Base-by-base conservation (phyloP, 2,113 vertebrate species). In the Lota lota region DNA sequence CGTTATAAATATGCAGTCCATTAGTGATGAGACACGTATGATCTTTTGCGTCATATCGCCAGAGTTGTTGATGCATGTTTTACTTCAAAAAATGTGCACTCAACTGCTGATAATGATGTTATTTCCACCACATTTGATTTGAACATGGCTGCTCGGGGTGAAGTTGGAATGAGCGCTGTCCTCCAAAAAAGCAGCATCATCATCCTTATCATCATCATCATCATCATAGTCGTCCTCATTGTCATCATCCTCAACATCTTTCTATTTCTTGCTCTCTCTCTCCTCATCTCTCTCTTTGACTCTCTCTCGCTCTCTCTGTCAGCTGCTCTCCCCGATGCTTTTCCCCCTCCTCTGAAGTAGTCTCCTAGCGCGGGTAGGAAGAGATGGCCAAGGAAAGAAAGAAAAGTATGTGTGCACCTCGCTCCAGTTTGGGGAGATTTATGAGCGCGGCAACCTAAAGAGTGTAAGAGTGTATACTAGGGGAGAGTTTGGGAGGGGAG, bases 401-500 rank as follows among this genome's bases (percentile, higher is more conserved):
- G 67, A 24, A 70, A 67, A 61, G 81, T 60, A 18, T 59, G 53
- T 57, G 33, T 40, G 62, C 64, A 83, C 81, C 80, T 83, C 76
- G 86, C 79, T 87, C 85, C 81, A 88, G 87, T 89, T 91, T 87
- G 86, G 80, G 86, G 86, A 91, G 89, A 91, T 91, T 91, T 90
- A 91, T 87, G 88, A 82, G 81, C 72, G 79, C 81, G 80, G 83
- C 84, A 74, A 81, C 86, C 83, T 88, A 83, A 85, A 87, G 87
- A 87, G 81, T 86, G 77, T 83, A 84, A 79, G 86, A 86, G 80
- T 85, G 86, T 90, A 79, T 83, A 87, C 88, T 87, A 84, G 80
- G 85, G 87, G 85, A 88, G 88, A 86, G 85, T 90, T 91, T 92
- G 85, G 85, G 81, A 83, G 85, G 73, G 72, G 89, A 92, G 91